These are phyloP conservation scores for Magallana ariakensis DNA, from an alignment of 1,140 invertebrate species.

Conservation along the genomic window DNA sequence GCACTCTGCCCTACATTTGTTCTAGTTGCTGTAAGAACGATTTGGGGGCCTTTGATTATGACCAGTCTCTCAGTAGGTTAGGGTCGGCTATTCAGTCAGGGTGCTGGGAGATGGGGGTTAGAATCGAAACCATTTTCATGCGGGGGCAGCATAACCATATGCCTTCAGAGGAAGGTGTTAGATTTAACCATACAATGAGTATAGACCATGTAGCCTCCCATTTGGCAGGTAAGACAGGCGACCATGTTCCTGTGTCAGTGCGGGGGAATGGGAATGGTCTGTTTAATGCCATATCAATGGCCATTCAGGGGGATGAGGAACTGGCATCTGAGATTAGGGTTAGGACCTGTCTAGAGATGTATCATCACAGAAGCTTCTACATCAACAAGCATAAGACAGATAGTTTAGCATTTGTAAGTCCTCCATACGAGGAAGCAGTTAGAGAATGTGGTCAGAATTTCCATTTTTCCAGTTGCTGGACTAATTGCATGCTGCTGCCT, in stretches of 20 bases:
- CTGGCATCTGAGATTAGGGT: conserved; percentile 28
- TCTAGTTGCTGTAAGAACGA: background rate
- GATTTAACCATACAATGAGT: background rate
- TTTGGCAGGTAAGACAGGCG: background rate
- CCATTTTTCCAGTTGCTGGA: background rate
- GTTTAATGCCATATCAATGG: conserved; percentile 38
- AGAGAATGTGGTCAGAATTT: background rate
- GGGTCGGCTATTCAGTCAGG: background rate
- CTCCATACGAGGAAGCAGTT: background rate
- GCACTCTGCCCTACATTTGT: background rate
- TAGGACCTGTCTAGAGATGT: conserved; percentile 32
- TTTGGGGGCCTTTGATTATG: background rate
- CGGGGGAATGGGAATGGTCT: conserved; percentile 21
- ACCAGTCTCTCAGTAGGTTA: background rate
- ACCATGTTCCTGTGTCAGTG: conserved; percentile 26
- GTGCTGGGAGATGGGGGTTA: background rate
- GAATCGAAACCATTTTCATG: background rate
- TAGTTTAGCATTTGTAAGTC: background rate
- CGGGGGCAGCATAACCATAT: background rate
- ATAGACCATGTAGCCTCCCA: background rate
- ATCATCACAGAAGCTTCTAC: conserved; percentile 12
- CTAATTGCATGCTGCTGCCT: background rate
- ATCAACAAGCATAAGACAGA: background rate
- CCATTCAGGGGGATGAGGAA: conserved; percentile 10
- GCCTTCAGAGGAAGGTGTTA: background rate